These are phyloP conservation scores for Agriopis leucophaearia DNA, from an alignment of 2,888 invertebrate genomes.

Conservation along the genomic window DNA sequence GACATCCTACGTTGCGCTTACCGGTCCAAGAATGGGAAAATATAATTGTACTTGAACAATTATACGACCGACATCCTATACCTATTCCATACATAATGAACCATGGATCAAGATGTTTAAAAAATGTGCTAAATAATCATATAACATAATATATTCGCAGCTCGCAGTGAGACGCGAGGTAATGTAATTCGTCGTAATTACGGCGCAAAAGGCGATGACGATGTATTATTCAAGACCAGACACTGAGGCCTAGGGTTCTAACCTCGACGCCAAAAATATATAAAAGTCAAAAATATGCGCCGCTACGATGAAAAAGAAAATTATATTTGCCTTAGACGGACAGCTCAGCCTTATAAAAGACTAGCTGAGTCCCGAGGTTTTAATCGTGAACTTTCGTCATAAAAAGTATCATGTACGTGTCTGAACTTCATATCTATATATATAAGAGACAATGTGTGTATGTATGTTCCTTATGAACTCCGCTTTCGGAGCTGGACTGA, in stretches of 20 bases:
- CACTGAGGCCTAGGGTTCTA: constrained; percentile 4
- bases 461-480: too few relatives aligned
- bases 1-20: too few relatives aligned
- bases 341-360: not conserved
- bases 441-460: too few relatives aligned
- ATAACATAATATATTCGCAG: constrained; percentile 11
- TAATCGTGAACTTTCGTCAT: too few relatives aligned
- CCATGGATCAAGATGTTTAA: not conserved
- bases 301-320: not conserved
- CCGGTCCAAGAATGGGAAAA: too few relatives aligned
- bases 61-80: too few relatives aligned
- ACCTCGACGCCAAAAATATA: constrained; percentile 6
- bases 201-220: constrained; percentile 15
- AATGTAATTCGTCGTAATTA: constrained; percentile 14
- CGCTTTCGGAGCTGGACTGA: too few relatives aligned
- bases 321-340: constrained; percentile 1
- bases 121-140: not conserved
- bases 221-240: constrained; percentile 22
- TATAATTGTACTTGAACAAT: too few relatives aligned
- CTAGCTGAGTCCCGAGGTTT: too few relatives aligned
- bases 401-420: too few relatives aligned
- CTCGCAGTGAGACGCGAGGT: not conserved
- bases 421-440: too few relatives aligned
- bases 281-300: constrained; percentile 11
- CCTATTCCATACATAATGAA: too few relatives aligned